phyloP scores from a whole-genome alignment of 2,113 vertebrate genomes.

The Petrocephalus zakoni region DNA sequence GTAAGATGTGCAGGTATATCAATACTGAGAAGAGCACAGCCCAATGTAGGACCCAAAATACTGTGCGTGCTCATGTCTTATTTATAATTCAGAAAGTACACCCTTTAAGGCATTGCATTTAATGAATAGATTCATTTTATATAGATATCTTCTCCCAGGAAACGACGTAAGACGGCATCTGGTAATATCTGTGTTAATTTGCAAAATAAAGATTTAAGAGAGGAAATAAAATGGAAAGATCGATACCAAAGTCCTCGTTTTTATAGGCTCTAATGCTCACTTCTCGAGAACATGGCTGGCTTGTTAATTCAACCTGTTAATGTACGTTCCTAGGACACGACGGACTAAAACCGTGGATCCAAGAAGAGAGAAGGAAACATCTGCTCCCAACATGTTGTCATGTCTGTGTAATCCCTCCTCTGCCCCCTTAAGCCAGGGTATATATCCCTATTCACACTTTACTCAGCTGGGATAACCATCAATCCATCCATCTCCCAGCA shows the following conservation, averaged over 20 bases:
- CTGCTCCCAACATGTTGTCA: neutral
- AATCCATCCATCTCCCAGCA: neutral
- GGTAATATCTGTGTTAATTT: neutral
- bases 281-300: neutral
- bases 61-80: neutral
- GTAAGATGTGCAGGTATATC: neutral
- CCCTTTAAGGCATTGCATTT: neutral
- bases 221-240: neutral
- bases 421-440: neutral
- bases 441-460: neutral
- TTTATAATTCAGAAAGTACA: neutral
- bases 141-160: neutral
- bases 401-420: neutral
- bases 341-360: neutral
- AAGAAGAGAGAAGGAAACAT: neutral
- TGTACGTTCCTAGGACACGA: neutral
- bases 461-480: neutral
- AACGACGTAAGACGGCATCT: neutral
- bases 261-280: neutral
- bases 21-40: neutral
- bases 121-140: neutral
- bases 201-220: neutral
- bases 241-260: neutral
- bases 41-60: neutral
- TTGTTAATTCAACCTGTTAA: neutral